Percentiles rank a stretch among this genome's conserved stretches.
These are phyloP conservation scores for Mormyrus hasselquistii DNA, from an alignment of 2,797 vertebrate species.

Conservation along the genomic window DNA sequence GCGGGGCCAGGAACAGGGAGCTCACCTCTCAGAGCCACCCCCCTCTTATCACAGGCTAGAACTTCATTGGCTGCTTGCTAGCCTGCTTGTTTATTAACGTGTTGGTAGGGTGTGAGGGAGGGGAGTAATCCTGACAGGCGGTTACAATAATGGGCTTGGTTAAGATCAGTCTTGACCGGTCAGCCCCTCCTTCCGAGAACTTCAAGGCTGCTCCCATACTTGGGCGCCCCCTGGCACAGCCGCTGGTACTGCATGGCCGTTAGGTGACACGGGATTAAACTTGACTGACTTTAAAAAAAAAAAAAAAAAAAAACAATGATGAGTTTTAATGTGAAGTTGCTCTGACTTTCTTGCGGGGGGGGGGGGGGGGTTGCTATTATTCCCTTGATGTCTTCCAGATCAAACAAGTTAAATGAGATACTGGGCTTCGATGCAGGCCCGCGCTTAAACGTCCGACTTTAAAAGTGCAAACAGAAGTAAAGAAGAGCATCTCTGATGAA, in stretches of 20 bases:
- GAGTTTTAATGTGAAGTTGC: background rate
- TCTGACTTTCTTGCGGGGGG: too few species aligned
- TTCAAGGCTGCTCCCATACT: background rate
- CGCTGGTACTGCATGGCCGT: background rate
- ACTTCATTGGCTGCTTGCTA: background rate
- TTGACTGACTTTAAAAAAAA: background rate
- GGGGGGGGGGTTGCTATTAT: background rate
- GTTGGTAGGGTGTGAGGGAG: background rate
- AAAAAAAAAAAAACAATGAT: too few species aligned
- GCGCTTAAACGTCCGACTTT: conserved; percentile 2
- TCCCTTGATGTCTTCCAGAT: conserved; percentile 16
- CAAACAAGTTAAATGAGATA: conserved; percentile 9
- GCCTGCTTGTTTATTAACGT: conserved; percentile 11
- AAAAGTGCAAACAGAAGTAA: background rate
- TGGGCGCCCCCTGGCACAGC: background rate
- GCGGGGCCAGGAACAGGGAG: background rate
- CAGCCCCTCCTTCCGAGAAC: background rate
- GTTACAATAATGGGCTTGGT: conserved; percentile 16
- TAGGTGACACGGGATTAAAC: background rate
- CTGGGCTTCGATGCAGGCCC: background rate
- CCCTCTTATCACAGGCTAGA: background rate
- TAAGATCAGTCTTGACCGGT: background rate
- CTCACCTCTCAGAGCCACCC: background rate
- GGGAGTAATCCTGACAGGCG: conserved; percentile 7
- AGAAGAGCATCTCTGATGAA: background rate